These are phyloP conservation scores for Telmatochromis brichardi DNA, from an alignment of 2,113 vertebrate genomes.

Conservation along the genomic window DNA sequence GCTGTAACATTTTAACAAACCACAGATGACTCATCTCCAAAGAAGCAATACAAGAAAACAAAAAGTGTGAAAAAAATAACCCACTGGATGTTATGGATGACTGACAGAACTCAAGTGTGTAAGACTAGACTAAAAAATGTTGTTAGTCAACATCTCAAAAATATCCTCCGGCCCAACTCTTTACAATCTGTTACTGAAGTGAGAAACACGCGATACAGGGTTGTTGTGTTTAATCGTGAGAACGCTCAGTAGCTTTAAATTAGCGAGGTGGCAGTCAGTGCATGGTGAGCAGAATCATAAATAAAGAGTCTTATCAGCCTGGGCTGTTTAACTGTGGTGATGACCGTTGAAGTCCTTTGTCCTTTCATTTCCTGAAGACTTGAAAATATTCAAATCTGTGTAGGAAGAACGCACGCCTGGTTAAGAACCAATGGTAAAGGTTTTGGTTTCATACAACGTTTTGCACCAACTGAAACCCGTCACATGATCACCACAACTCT, in stretches of 20 bases:
- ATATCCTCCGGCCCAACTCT: neutral
- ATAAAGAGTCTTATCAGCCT: neutral
- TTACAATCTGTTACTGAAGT: neutral
- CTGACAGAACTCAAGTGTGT: neutral
- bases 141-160: neutral
- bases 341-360: neutral
- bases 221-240: neutral
- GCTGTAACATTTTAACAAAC: neutral
- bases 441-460: neutral
- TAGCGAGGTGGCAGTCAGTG: neutral
- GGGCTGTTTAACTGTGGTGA: neutral
- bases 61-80: neutral
- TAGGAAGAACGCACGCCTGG: neutral
- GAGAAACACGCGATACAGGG: neutral
- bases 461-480: neutral
- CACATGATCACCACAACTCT: neutral
- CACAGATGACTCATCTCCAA: neutral
- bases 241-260: neutral
- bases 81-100: neutral
- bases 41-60: neutral
- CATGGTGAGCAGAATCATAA: neutral
- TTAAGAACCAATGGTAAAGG: neutral
- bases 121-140: neutral
- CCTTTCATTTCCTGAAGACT: neutral
- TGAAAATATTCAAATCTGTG: neutral